Base-by-base conservation (phyloP, 2,113 vertebrate species). In the Mastomys coucha region DNA sequence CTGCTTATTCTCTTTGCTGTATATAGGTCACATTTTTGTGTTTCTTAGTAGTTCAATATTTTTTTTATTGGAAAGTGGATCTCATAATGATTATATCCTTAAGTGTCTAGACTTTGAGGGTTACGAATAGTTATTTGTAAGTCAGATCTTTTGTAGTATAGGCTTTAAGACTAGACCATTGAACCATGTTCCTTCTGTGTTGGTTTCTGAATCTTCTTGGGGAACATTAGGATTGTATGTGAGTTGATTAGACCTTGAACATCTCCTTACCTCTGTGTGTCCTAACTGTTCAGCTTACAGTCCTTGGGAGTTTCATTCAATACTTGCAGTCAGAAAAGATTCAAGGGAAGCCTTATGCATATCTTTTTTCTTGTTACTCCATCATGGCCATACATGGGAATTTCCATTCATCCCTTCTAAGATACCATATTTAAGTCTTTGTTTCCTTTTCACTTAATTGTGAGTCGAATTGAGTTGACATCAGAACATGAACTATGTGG, bases 381-480 rank as follows among this genome's bases (percentile, higher is more conserved):
- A 39, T 88, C 17, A 19, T 56, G 58, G 82, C 86, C 69, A 33
- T 73, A 76, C 19, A 20, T 90, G 56, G 93, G 75, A 39, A n/a
- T 85, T 49, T 94, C 53, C 28, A 6, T 86, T 28, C 3, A n/a
- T n/a, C 26, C 17, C 70, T 95, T 88, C 82, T 60, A 67, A 70
- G 39, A 53, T 60, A 81, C 42, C 42, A 81, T 90, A 81, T 93
- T 87, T 42, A 67, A 85, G 31, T 92, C 77, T 85, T 96, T 88
- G 72, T 65, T 81, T 81, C 67, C 53, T 81, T 95, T 91, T 78
- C 67, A 78, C 63, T 89, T 76, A 72, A n/a, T 91, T 65, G n/a
- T 56, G 51, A 33, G 17, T 77, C 31, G 2, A 91, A 69, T 39
- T 72, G 87, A 85, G 20, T n/a, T 92, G 92, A 51, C 67, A 58